Percentiles rank a stretch among this genome's conserved stretches.
Conservation (phyloP, 2,888 invertebrate genomes). For the Sinotaia quadrata region DNA sequence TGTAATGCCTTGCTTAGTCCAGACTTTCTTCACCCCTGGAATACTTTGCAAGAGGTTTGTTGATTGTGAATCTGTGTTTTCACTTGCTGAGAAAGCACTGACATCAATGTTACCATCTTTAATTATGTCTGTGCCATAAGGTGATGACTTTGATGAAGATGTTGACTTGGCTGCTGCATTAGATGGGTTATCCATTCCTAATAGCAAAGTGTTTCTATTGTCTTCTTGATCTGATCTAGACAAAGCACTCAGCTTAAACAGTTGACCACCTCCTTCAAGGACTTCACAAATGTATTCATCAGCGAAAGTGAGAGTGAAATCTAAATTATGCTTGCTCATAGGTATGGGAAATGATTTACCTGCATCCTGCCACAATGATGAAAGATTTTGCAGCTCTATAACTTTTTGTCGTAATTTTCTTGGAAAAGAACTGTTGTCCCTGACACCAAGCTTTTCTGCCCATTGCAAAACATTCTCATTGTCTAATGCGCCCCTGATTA, state of each 20-base stretch:
- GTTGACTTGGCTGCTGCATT: neutral
- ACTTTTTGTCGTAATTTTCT: neutral
- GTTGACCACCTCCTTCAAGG: neutral
- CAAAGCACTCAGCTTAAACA: neutral
- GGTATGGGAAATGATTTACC: no score
- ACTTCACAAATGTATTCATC: slow-evolving; percentile 1
- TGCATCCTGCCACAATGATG: neutral
- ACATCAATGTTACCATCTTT: neutral
- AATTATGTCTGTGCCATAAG: neutral
- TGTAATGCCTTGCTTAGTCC: slow-evolving; percentile 18
- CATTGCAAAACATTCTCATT: neutral
- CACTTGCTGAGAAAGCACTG: no score
- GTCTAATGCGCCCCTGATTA: slow-evolving; percentile 3
- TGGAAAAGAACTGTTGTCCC: neutral
- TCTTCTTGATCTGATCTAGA: neutral
- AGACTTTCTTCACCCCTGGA: neutral
- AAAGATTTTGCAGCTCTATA: slow-evolving; percentile 4
- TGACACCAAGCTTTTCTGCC: neutral
- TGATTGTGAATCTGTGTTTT: neutral
- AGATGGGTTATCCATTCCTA: neutral
- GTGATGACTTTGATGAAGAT: neutral
- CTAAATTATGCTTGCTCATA: neutral
- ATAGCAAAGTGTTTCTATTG: neutral
- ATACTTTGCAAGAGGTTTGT: neutral
- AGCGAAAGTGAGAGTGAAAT: slow-evolving; percentile 18